Base-by-base conservation (phyloP, 2,797 vertebrate species). In the Tenualosa thibaudeaui region DNA sequence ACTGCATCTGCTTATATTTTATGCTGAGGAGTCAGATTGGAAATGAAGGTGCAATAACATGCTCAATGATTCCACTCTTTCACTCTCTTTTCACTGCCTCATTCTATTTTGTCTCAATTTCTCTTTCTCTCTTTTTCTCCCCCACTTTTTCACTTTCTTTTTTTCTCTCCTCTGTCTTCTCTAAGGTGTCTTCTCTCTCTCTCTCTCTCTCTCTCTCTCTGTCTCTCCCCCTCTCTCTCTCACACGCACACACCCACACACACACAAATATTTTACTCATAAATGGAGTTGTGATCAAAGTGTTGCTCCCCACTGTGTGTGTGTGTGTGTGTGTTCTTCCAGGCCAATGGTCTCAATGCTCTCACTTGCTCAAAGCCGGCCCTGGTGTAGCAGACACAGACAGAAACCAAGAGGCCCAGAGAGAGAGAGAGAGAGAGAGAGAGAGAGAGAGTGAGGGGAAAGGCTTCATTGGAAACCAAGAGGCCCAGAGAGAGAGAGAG, bases 231-330 rank as follows among this genome's bases (percentile, higher is more conserved):
- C 0, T 40, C 68, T 75, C 31, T 75, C 68, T 75, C 15, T 15
- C 31, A 2, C 13, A 40, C 31, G 0, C 13, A 40, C 37, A 40
- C 37, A 75, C 68, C 19, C 6, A 31, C 2, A 68, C 26, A 75
- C 31, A 40, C 4, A 75, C 13, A 75, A 19, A 40, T 1, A 4
- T 43, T 75, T 75, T 31, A 75, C 68, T 75, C 6, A 13, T 94
- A 93, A 94, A 94, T 92, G 92, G 93, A 94, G 94, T 95, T 93
- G 88, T 94, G 94, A 95, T 95, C 93, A 95, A 95, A 94, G 93
- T 89, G 84, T 92, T 86, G 88, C n/a, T 31, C 62, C 17, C 37
- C 31, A 58, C 93, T 94, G 93, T 94, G 93, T 93, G 92, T 94
- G 6, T 75, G 15, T 75, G 60, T 26, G 60, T 26, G n/a, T 62